Base-by-base conservation (phyloP, 2,888 invertebrate genomes). In the Oscheius myriophilus region DNA sequence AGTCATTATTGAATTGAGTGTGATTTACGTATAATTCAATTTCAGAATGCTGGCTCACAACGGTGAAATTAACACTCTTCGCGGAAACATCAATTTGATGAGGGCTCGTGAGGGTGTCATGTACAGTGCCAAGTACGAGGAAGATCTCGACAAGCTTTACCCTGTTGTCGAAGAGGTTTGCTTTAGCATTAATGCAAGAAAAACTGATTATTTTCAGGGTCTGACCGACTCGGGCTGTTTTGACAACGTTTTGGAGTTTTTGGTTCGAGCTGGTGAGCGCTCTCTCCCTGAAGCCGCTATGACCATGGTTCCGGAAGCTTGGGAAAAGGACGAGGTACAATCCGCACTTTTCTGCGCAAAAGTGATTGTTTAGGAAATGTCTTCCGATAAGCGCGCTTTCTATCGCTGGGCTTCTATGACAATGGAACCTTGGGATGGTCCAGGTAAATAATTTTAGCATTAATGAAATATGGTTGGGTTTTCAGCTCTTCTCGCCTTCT, bases 401-500 rank as follows among this genome's bases (percentile, higher is more conserved):
- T 98, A 98, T 89, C 92, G 94, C 80, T 98, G 97, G 97, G 93
- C 95, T 16, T 92, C 95, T 0, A 96, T 89, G 86, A 93, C 92
- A 21, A 98, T 98, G 97, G 98, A 98, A 87, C 97, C 98, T 0
- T 98, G 98, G 98, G 98, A 98, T 88, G 98, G 98, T 45, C 90
- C 88, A n/a, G 87, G 87, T 87, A 62, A 70, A 71, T 57, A 6
- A 49, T 18, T 3, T 49, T 49, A 6, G 6, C 49, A 9, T 6
- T 49, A 49, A 18, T 49, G 49, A 18, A 21, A 18, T 18, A n/a
- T 41, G 1, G n/a, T 45, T 21, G 39, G 41, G 41, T 25, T 81
- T 87, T 93, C 94, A 1, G 98, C 98, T 0, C 89, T 98, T 72
- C 91, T 98, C 67, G 94, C 97, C 0, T 98, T 98, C 88, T 95